These are phyloP conservation scores for Campoletis raptor DNA, from an alignment of 2,888 invertebrate species.

Conservation along the genomic window DNA sequence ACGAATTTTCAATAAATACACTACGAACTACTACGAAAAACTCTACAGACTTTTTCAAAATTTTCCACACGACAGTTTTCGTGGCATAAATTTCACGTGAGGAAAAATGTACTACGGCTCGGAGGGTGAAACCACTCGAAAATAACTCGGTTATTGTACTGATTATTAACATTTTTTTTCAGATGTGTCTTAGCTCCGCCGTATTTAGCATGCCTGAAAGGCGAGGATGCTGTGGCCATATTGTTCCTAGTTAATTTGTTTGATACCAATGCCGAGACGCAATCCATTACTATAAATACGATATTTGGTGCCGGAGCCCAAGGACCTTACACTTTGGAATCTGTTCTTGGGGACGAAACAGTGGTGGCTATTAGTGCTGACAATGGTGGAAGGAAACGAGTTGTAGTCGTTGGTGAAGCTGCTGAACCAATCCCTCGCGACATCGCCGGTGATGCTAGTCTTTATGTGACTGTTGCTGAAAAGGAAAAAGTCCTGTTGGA, in stretches of 20 bases:
- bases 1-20: no score
- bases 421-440: slow-evolving; percentile 83
- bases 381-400: slow-evolving; percentile 82
- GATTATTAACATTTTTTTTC: slow-evolving; percentile 76
- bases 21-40: no score
- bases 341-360: slow-evolving; percentile 79
- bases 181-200: slow-evolving; percentile 89
- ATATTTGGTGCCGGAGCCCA: slow-evolving; percentile 82
- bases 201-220: slow-evolving; percentile 89
- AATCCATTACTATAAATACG: slow-evolving; percentile 80
- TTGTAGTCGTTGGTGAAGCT: slow-evolving; percentile 82
- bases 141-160: neutral
- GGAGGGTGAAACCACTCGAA: neutral
- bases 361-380: slow-evolving; percentile 80
- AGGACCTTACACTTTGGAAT: slow-evolving; percentile 80
- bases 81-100: no score
- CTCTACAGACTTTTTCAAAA: neutral
- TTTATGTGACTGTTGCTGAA: slow-evolving; percentile 81
- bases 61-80: neutral
- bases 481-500: slow-evolving; percentile 83
- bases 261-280: slow-evolving; percentile 76
- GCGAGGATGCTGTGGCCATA: slow-evolving; percentile 85
- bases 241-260: slow-evolving; percentile 88
- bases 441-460: slow-evolving; percentile 80
- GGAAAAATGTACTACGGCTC: no score